Percentiles rank a stretch among this genome's conserved stretches.
phyloP scores from a whole-genome alignment of 2,797 vertebrate species.

The Schizothorax lantsangensis region DNA sequence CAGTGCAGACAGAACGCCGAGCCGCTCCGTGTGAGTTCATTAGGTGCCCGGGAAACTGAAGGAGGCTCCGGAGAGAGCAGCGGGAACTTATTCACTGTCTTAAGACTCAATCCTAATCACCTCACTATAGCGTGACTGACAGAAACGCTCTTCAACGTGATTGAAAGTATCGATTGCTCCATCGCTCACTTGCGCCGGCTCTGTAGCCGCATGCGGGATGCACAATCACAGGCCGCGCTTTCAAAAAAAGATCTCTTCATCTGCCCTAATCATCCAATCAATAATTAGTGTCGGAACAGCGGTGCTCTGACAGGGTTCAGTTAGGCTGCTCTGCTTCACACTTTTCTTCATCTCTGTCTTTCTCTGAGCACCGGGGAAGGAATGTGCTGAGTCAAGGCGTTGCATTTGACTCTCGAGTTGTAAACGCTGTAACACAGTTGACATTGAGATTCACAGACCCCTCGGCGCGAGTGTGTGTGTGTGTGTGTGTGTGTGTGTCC shows the following conservation, averaged over 20 bases:
- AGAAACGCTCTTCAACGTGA: slow-evolving; percentile 89
- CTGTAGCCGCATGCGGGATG: slow-evolving; percentile 82
- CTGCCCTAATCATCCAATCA: slow-evolving; percentile 96
- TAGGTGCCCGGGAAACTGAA: slow-evolving; percentile 84
- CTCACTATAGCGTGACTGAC: slow-evolving; percentile 91
- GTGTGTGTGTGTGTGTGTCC: slow-evolving; percentile 61
- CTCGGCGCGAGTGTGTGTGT: slow-evolving; percentile 29
- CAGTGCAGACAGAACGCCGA: slow-evolving; percentile 50
- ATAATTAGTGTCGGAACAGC: slow-evolving; percentile 90
- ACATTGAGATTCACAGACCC: slow-evolving; percentile 76
- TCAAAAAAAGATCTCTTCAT: slow-evolving; percentile 93
- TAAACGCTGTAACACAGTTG: slow-evolving; percentile 78
- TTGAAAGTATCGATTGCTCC: slow-evolving; percentile 95
- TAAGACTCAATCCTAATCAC: slow-evolving; percentile 98
- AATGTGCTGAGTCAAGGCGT: slow-evolving; percentile 62
- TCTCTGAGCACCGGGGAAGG: slow-evolving; percentile 40
- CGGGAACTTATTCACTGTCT: slow-evolving; percentile 91
- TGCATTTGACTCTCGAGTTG: slow-evolving; percentile 73
- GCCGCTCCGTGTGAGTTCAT: slow-evolving; percentile 81
- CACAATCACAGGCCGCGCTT: slow-evolving; percentile 90
- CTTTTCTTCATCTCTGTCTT: slow-evolving; percentile 12
- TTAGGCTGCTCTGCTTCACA: slow-evolving; percentile 75
- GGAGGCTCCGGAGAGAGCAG: slow-evolving; percentile 84
- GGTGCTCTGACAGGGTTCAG: slow-evolving; percentile 84
- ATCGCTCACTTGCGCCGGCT: slow-evolving; percentile 30